Evolutionary conservation across 2,797 vertebrate genomes (phyloP).

Genomic region (Aythya fuligula): DNA sequence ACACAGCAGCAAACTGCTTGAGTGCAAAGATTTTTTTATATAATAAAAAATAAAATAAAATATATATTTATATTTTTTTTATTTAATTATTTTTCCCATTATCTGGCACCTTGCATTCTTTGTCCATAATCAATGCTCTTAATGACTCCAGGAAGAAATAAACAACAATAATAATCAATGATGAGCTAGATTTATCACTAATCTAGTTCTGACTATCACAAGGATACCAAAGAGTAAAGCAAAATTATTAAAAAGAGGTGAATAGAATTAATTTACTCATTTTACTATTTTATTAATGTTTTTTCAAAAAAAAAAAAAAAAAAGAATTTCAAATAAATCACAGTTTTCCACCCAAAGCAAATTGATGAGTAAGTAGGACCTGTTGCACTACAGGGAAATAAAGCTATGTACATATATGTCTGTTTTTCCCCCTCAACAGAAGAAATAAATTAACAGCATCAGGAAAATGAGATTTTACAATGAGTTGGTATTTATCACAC

Average conservation of each 20-base stretch:
- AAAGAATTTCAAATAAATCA: not conserved
- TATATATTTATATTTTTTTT: too few species aligned
- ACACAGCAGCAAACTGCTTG: not conserved
- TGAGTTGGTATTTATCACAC: slow-evolving; percentile 60
- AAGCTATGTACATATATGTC: not conserved
- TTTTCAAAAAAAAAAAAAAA: not conserved
- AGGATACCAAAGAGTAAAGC: not conserved
- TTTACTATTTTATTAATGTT: not conserved
- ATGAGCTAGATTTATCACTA: not conserved
- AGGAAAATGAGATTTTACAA: slow-evolving; percentile 34
- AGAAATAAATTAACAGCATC: slow-evolving; percentile 51
- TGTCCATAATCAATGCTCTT: not conserved
- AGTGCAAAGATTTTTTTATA: not conserved
- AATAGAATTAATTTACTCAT: not conserved
- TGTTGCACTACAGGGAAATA: not conserved
- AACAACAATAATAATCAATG: not conserved
- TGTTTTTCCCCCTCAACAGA: not conserved
- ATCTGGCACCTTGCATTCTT: not conserved
- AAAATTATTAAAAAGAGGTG: not conserved
- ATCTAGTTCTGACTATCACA: not conserved
- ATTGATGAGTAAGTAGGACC: not conserved
- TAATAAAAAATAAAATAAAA: too few species aligned
- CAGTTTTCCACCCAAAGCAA: not conserved
- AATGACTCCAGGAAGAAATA: not conserved
- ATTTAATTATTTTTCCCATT: not conserved